A percentile compares a stretch with the other conserved stretches of the same genome.
Conservation (phyloP, 2,113 vertebrate species). For the Datnioides undecimradiatus region DNA sequence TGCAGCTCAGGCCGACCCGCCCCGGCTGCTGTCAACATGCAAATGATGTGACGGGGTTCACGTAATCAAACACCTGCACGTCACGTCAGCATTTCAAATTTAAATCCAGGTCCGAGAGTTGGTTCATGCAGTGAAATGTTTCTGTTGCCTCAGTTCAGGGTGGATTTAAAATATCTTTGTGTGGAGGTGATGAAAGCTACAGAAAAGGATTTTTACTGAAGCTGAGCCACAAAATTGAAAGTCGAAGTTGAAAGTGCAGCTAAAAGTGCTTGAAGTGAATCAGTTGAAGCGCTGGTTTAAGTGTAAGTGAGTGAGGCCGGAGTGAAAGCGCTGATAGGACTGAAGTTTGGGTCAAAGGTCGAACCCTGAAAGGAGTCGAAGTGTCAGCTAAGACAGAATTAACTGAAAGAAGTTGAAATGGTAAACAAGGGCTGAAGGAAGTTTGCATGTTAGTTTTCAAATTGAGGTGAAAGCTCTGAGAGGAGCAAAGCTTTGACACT, state of each 20-base stretch:
- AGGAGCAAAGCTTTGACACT: neutral
- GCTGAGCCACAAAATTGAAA: too few relatives aligned
- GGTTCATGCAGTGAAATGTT: neutral
- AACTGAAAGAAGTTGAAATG: neutral
- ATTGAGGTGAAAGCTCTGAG: neutral
- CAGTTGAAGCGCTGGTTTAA: too few relatives aligned
- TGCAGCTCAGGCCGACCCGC: neutral
- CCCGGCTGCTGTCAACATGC: neutral
- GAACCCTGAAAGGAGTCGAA: too few relatives aligned
- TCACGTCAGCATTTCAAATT: too few relatives aligned
- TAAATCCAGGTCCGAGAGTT: neutral
- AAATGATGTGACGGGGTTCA: neutral
- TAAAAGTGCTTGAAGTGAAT: too few relatives aligned
- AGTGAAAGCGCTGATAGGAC: too few relatives aligned
- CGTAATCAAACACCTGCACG: neutral
- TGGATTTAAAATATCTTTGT: neutral
- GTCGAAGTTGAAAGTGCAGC: too few relatives aligned
- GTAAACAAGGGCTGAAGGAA: neutral
- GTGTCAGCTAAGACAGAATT: too few relatives aligned
- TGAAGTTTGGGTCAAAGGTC: too few relatives aligned
- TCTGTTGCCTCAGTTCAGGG: accelerated
- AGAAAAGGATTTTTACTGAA: neutral
- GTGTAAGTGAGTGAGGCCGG: too few relatives aligned
- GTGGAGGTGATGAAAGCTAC: neutral
- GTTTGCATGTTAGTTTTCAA: too few relatives aligned